phyloP scores from a whole-genome alignment of 2,113 vertebrate species.

The Vanacampus margaritifer region DNA sequence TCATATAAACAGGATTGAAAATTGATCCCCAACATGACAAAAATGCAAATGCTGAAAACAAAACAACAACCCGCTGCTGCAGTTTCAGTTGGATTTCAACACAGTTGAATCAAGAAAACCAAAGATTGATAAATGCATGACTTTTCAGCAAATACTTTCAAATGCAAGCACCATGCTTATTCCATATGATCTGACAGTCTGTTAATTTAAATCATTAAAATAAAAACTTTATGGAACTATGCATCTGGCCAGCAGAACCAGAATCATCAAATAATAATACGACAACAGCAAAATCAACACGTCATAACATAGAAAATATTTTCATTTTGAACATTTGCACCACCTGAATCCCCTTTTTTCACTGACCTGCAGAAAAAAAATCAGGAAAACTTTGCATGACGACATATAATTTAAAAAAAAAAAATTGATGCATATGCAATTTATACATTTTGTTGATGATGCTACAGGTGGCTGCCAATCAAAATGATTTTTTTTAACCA shows the following conservation, averaged over 20 bases:
- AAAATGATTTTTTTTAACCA: conserved; percentile 7
- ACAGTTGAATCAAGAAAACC: conserved; percentile 98
- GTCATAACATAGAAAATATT: conserved; percentile 74
- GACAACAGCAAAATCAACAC: conserved; percentile 36
- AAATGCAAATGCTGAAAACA: conserved; percentile 92
- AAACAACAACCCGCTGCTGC: conserved; percentile 91
- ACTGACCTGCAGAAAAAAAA: conserved; percentile 96
- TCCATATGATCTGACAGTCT: conserved; percentile 92
- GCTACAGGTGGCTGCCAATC: conserved; percentile 55
- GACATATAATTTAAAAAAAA: conserved; percentile 11
- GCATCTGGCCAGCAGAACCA: conserved; percentile 99
- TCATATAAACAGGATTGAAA: conserved; percentile 99
- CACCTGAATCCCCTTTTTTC: conserved; percentile 86
- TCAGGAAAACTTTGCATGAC: conserved; percentile 73
- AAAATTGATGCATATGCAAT: neutral
- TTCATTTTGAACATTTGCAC: conserved; percentile 95
- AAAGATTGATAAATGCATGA: conserved; percentile 95
- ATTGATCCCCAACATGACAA: conserved; percentile 90
- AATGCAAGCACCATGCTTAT: conserved; percentile 99
- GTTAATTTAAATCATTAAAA: conserved; percentile 99
- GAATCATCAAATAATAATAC: conserved; percentile 80
- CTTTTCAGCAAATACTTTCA: conserved; percentile 93
- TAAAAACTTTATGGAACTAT: conserved; percentile 89
- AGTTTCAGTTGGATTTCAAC: conserved; percentile 96
- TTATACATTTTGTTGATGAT: conserved; percentile 12